Evolutionary conservation across 2,888 invertebrate species (phyloP), one percentile per base, ranked within the genome.

Genomic region (Ormyrus nitidulus): DNA sequence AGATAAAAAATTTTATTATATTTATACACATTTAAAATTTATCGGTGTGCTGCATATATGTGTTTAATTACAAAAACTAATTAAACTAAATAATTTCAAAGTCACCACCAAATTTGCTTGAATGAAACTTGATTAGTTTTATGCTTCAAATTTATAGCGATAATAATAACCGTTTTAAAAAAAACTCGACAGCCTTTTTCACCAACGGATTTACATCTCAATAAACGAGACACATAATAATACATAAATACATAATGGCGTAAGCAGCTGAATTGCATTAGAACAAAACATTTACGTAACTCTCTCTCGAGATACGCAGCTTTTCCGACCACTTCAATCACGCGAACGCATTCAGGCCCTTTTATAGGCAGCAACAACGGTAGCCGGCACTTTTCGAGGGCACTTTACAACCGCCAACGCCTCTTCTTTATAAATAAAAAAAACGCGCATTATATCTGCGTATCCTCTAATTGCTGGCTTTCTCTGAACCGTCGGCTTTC

Each of bases 301-400:
- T 3, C 1, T 7, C n/a, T 49, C 44, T 61, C 71, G 53, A 53
- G 51, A n/a, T 13, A 71, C 59, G 49, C 71, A 61, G 13, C 44
- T 61, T 61, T 61, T 8, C 44, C 19, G 1, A 13, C 19, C 19
- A 19, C 19, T 19, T 19, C 19, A 19, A 19, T 19, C 11, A 3
- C 6, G 13, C 19, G 0, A 2, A 34, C 6, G 44, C n/a, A 49
- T 48, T n/a, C 69, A 61, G 48, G 44, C 61, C 71, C 71, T 72
- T 72, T 61, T 72, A 72, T 72, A 72, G 71, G 11, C 51, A 72
- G n/a, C 71, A 62, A 53, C 51, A 61, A 51, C 61, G 51, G 6
- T 44, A 10, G 44, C 71, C 19, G 1, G 34, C 11, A 11, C 44
- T 68, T 56, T 68, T 54, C 68, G 53, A 68, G 46, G n/a, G 54